phyloP scores from a whole-genome alignment of 2,113 vertebrate species.

The Neolamprologus sp. region DNA sequence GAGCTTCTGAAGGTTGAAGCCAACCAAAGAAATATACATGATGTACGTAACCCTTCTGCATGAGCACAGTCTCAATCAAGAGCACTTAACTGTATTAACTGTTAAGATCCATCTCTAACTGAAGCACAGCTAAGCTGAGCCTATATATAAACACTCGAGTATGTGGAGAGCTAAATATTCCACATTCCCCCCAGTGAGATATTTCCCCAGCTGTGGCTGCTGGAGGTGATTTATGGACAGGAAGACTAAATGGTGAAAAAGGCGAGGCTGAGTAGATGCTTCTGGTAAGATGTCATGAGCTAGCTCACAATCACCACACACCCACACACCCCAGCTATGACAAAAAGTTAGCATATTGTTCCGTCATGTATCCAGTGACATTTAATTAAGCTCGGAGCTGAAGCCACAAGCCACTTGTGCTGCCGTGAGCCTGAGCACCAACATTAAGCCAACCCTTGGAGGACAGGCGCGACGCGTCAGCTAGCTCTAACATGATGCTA shows the following conservation, averaged over 20 bases:
- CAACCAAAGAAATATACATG: not conserved
- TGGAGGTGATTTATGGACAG: slow-evolving; percentile 1
- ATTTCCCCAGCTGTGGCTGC: not conserved
- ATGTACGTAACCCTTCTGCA: not conserved
- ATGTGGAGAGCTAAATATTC: not conserved
- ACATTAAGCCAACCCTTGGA: slow-evolving; percentile 25
- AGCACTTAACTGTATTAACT: slow-evolving; percentile 6
- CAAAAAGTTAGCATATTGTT: not conserved
- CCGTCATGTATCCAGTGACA: slow-evolving; percentile 18
- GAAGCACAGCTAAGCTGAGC: not conserved
- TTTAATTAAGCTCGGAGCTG: slow-evolving; percentile 33
- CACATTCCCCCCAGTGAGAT: not conserved
- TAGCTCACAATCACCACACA: not conserved
- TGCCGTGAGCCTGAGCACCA: not conserved
- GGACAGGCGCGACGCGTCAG: not conserved
- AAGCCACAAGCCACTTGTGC: not conserved
- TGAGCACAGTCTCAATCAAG: not conserved
- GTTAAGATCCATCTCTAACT: not conserved
- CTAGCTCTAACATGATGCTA: slow-evolving; percentile 10
- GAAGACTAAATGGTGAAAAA: not conserved
- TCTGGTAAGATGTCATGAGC: not conserved
- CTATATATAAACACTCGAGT: not conserved
- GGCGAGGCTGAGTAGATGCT: not conserved
- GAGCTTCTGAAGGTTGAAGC: not conserved
- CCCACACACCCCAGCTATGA: not conserved